Conservation (phyloP, 2,113 vertebrate genomes). For the Megaceryle torquata region DNA sequence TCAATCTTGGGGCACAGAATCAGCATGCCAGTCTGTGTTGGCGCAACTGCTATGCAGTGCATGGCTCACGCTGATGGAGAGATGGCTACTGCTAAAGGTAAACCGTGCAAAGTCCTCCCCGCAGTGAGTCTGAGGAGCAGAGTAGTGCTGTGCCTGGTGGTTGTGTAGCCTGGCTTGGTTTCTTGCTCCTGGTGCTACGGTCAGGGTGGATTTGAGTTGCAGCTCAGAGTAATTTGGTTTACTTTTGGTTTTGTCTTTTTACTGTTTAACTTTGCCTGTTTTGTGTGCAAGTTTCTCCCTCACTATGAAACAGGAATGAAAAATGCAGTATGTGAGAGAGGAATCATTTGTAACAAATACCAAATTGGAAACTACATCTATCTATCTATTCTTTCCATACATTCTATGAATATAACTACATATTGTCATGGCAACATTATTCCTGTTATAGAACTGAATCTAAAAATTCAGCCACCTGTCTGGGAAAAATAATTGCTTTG, state of each 20-base stretch:
- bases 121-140: rapidly evolving
- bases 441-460: neutral
- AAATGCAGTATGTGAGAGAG: neutral
- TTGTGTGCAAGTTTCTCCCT: neutral
- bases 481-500: neutral
- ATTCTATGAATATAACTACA: neutral
- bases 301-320: rapidly evolving
- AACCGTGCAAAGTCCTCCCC: rapidly evolving
- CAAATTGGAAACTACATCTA: neutral
- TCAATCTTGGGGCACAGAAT: constrained; percentile 83
- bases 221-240: neutral
- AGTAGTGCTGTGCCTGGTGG: neutral
- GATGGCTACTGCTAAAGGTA: constrained; percentile 86
- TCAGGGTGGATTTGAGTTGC: neutral
- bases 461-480: neutral
- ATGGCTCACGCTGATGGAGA: constrained; percentile 94
- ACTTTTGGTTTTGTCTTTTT: neutral
- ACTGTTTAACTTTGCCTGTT: rapidly evolving
- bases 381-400: neutral
- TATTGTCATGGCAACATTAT: neutral
- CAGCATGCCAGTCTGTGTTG: constrained; percentile 87
- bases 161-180: neutral
- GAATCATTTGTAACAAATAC: neutral
- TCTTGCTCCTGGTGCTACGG: neutral
- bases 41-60: constrained; percentile 91